These are phyloP conservation scores for Lepus oiostolus DNA, from an alignment of 2,797 vertebrate species.

Conservation along the genomic window DNA sequence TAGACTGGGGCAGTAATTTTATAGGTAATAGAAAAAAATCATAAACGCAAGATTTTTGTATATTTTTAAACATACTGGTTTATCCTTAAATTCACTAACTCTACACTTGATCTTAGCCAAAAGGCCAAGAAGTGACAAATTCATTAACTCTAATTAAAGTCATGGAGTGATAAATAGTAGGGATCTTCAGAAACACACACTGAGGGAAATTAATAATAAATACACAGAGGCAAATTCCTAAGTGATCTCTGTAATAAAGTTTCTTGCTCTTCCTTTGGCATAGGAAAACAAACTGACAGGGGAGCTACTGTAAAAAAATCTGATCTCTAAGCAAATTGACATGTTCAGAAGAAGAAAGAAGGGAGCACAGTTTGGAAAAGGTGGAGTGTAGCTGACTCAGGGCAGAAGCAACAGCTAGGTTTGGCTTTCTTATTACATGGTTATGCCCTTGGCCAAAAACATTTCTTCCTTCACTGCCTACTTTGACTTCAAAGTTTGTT, in stretches of 20 bases:
- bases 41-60: slow-evolving; percentile 18
- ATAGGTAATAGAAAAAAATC: background rate
- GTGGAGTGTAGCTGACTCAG: background rate
- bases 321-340: background rate
- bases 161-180: background rate
- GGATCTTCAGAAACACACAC: slow-evolving; percentile 44
- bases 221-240: background rate
- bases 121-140: too few relatives aligned
- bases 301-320: background rate
- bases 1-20: background rate
- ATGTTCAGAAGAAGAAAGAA: background rate
- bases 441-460: background rate
- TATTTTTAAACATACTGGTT: slow-evolving; percentile 9
- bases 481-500: background rate
- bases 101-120: too few relatives aligned
- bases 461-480: background rate
- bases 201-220: slow-evolving; percentile 31
- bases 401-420: background rate
- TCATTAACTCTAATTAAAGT: background rate
- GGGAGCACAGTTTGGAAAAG: background rate
- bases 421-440: background rate
- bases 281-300: background rate
- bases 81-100: background rate
- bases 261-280: background rate
- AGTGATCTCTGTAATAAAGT: background rate